Evolutionary conservation across 2,113 vertebrate genomes (phyloP).

Genomic region (Ia io): DNA sequence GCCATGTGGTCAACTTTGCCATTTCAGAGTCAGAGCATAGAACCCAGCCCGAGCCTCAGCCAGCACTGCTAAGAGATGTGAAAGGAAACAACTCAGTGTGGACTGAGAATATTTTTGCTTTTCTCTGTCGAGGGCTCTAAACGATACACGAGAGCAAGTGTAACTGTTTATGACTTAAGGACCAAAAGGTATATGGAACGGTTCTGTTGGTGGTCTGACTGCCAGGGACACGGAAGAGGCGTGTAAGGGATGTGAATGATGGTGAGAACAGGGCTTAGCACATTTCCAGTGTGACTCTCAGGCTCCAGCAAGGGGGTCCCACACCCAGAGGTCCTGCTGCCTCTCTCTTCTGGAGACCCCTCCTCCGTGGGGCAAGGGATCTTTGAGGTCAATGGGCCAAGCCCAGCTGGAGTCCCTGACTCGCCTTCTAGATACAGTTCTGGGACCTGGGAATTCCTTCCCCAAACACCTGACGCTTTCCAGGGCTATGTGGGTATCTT

Average conservation of each 20-base stretch:
- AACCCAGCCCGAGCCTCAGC: not conserved
- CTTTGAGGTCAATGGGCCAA: not conserved
- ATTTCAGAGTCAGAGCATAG: not conserved
- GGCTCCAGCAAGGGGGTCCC: not conserved
- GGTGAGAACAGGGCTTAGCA: not conserved
- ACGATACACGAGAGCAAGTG: not conserved
- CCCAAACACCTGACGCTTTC: not conserved
- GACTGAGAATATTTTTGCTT: not conserved
- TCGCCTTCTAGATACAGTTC: not conserved
- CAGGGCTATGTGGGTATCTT: not conserved
- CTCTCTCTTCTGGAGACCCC: not conserved
- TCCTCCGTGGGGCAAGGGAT: not conserved
- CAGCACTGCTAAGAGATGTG: not conserved
- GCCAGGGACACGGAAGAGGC: not conserved
- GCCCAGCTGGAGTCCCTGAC: not conserved
- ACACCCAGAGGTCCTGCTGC: not conserved
- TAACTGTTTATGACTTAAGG: not conserved
- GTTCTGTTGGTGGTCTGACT: not conserved
- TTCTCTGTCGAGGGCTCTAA: not conserved
- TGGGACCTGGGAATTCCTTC: not conserved
- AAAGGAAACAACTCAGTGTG: not conserved
- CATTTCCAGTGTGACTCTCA: not conserved
- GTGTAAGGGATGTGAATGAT: not conserved
- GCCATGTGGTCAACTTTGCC: not conserved
- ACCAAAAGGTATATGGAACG: not conserved